Evolutionary conservation across 2,888 invertebrate species (phyloP).

Genomic region (Zootermopsis nevadensis): DNA sequence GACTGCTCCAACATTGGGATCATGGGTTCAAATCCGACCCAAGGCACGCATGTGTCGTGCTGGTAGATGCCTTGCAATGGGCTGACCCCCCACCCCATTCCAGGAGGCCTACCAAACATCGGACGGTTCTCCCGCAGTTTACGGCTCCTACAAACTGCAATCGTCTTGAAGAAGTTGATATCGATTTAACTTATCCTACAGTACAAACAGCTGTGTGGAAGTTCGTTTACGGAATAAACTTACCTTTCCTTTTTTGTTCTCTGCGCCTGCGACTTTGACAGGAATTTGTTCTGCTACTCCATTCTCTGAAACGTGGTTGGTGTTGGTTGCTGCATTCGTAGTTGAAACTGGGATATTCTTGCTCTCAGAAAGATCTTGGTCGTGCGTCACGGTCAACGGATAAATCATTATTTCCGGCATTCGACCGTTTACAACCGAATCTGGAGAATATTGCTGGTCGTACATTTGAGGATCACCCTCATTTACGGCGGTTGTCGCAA

Average conservation of each 20-base stretch:
- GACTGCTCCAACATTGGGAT: too few species aligned
- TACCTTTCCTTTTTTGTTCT: slow-evolving; percentile 44
- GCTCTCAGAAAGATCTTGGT: neutral
- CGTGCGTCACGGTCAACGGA: neutral
- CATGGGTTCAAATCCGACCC: too few species aligned
- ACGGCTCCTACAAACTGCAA: too few species aligned
- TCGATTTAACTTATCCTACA: too few species aligned
- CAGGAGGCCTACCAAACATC: too few species aligned
- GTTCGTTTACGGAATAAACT: neutral
- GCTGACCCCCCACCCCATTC: too few species aligned
- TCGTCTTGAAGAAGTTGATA: too few species aligned
- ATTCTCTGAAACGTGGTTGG: neutral
- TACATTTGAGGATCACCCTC: neutral
- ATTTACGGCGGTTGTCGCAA: neutral
- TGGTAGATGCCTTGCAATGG: too few species aligned
- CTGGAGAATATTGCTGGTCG: neutral
- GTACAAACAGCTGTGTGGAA: too few species aligned
- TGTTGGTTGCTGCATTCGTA: neutral
- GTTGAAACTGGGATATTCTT: neutral
- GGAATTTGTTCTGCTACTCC: neutral
- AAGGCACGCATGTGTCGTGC: too few species aligned
- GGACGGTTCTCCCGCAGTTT: too few species aligned
- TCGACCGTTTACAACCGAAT: neutral
- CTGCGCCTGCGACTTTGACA: neutral
- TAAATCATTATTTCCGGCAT: neutral